A percentile compares a stretch with the other conserved stretches of the same genome.
These are phyloP conservation scores for Acrocephalus kingi DNA, from an alignment of 2,113 vertebrate species.

Conservation along the genomic window DNA sequence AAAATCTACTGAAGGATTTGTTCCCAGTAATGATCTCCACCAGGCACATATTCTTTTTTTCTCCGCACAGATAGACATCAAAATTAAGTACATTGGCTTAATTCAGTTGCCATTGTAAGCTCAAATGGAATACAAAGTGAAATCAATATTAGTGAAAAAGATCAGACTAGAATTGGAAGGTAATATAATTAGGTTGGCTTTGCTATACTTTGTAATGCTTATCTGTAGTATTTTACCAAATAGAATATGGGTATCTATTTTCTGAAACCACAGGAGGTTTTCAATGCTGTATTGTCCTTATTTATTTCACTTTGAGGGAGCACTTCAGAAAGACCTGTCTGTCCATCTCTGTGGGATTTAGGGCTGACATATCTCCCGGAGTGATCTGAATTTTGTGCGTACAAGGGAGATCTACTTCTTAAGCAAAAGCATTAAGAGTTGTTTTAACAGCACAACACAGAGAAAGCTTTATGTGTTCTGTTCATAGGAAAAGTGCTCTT, in stretches of 20 bases:
- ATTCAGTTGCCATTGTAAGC: slow-evolving; percentile 60
- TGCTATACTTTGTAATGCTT: slow-evolving; percentile 60
- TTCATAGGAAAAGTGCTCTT: not conserved
- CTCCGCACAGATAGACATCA: slow-evolving; percentile 39
- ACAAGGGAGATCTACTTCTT: not conserved
- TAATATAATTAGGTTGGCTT: slow-evolving; percentile 66
- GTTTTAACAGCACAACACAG: not conserved
- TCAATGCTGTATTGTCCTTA: slow-evolving; percentile 6
- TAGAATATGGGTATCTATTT: slow-evolving; percentile 8
- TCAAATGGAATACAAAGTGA: slow-evolving; percentile 64
- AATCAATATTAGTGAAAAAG: slow-evolving; percentile 69
- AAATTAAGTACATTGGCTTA: slow-evolving; percentile 70
- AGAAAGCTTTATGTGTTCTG: not conserved
- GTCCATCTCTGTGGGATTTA: not conserved
- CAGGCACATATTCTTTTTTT: slow-evolving; percentile 15
- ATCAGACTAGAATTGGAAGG: slow-evolving; percentile 55
- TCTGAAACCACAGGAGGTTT: slow-evolving; percentile 35
- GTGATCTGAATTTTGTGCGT: not conserved
- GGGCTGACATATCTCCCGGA: not conserved
- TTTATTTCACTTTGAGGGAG: not conserved
- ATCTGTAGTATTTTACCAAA: slow-evolving; percentile 49
- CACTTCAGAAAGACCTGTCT: not conserved
- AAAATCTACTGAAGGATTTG: not conserved
- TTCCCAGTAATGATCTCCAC: slow-evolving; percentile 37
- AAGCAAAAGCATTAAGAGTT: not conserved